A percentile compares a stretch with the other conserved stretches of the same genome.
Conservation (phyloP, 2,888 invertebrate genomes). For the Gymnoscelis rufifasciata region DNA sequence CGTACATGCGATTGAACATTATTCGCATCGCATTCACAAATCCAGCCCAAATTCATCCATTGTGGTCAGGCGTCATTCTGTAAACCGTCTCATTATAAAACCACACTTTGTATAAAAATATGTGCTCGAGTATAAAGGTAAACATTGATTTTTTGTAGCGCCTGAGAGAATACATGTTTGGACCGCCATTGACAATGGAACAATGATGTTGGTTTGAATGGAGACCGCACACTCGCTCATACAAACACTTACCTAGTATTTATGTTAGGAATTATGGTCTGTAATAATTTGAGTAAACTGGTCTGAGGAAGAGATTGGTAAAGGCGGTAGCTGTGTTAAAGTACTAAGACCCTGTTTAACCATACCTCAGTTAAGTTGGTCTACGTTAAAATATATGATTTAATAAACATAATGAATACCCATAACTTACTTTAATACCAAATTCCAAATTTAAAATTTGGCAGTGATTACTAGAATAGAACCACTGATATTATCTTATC, state of each 20-base stretch:
- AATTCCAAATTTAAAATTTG: no score
- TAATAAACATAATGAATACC: no score
- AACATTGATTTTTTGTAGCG: constrained; percentile 71
- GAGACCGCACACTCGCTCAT: constrained; percentile 67
- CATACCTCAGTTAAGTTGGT: no score
- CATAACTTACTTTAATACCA: no score
- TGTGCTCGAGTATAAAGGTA: constrained; percentile 76
- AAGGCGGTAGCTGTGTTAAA: no score
- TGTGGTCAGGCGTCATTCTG: constrained; percentile 76
- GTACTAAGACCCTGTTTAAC: no score
- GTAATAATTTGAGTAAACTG: not conserved
- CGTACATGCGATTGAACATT: constrained; percentile 45
- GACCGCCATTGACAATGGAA: constrained; percentile 70
- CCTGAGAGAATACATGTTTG: constrained; percentile 73
- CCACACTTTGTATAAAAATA: constrained; percentile 76
- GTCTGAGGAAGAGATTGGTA: no score
- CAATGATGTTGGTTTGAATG: constrained; percentile 70
- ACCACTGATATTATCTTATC: no score
- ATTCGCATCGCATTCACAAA: constrained; percentile 60
- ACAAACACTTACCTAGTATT: constrained; percentile 10
- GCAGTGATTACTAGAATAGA: no score
- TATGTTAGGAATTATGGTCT: constrained; percentile 8
- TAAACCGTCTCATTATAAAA: constrained; percentile 73
- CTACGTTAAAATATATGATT: no score
- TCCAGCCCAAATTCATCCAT: constrained; percentile 61